Conservation (phyloP, 2,888 invertebrate species). For the Microchrysa polita region DNA sequence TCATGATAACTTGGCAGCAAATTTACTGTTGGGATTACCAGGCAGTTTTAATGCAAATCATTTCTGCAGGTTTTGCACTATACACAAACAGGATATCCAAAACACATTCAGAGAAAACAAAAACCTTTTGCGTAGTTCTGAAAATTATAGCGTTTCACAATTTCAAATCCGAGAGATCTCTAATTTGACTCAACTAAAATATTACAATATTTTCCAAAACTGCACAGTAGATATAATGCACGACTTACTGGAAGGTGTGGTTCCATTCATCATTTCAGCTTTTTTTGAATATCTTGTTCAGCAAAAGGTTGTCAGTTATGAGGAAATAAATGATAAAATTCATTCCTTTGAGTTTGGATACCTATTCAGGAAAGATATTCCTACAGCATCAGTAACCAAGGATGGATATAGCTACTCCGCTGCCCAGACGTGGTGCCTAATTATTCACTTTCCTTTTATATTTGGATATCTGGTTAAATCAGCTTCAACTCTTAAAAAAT, state of each 20-base stretch:
- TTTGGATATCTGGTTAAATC: constrained; percentile 42
- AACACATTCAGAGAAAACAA: constrained; percentile 37
- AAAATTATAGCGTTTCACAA: neutral
- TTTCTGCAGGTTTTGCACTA: constrained; percentile 45
- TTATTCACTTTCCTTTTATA: constrained; percentile 44
- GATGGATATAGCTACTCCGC: constrained; percentile 43
- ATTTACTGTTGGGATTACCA: constrained; percentile 42
- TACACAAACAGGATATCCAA: constrained; percentile 43
- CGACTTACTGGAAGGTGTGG: constrained; percentile 46
- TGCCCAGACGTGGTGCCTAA: constrained; percentile 40
- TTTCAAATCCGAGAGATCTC: constrained; percentile 18
- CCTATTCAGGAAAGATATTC: constrained; percentile 31
- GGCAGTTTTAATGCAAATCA: constrained; percentile 40
- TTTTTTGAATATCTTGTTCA: constrained; percentile 41
- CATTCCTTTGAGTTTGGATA: constrained; percentile 45
- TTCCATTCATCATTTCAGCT: constrained; percentile 37
- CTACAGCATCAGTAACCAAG: constrained; percentile 33
- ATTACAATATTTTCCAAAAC: constrained; percentile 41
- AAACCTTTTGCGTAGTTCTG: neutral
- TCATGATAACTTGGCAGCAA: constrained; percentile 47
- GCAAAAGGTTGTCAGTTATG: constrained; percentile 38
- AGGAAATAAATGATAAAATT: constrained; percentile 46
- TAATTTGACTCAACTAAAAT: constrained; percentile 38
- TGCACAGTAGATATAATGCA: constrained; percentile 47
- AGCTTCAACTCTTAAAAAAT: neutral